Percentiles rank a stretch among this genome's conserved stretches.
These are phyloP conservation scores for Dastarcus helophoroides DNA, from an alignment of 2,888 invertebrate genomes.

Conservation along the genomic window DNA sequence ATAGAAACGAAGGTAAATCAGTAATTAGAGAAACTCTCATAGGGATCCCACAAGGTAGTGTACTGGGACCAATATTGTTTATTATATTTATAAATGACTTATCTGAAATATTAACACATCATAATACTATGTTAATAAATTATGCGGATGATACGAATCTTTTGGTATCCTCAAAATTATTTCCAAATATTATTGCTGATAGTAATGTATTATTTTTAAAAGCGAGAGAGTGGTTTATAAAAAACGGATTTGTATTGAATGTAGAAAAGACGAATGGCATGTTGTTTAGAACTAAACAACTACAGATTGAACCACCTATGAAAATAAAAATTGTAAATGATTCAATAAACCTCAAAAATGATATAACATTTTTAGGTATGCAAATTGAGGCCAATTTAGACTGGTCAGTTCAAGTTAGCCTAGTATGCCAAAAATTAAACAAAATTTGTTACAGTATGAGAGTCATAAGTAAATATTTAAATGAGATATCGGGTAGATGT, in stretches of 20 bases:
- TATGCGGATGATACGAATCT: constrained; percentile 5
- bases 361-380: constrained; percentile 3
- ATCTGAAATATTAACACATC: background rate
- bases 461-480: no score
- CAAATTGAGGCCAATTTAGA: no score
- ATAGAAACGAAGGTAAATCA: no score
- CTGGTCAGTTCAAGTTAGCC: no score
- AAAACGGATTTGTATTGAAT: constrained; percentile 1
- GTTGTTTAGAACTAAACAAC: constrained; percentile 3
- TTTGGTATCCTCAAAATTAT: constrained; percentile 1
- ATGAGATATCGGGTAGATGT: no score
- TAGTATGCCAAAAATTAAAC: no score
- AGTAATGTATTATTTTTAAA: no score
- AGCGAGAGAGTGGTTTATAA: constrained; percentile 1
- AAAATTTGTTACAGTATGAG: no score
- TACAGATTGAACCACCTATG: constrained; percentile 2
- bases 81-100: constrained; percentile 4
- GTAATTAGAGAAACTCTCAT: no score
- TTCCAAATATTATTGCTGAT: no score
- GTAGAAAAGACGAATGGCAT: constrained; percentile 1
- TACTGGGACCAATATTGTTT: constrained; percentile 3
- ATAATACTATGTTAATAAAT: background rate
- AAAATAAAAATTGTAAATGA: background rate
- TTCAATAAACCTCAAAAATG: background rate
- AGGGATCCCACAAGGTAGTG: no score